These are phyloP conservation scores for Solenodon paradoxus DNA, from an alignment of 2,113 vertebrate species.

Conservation along the genomic window DNA sequence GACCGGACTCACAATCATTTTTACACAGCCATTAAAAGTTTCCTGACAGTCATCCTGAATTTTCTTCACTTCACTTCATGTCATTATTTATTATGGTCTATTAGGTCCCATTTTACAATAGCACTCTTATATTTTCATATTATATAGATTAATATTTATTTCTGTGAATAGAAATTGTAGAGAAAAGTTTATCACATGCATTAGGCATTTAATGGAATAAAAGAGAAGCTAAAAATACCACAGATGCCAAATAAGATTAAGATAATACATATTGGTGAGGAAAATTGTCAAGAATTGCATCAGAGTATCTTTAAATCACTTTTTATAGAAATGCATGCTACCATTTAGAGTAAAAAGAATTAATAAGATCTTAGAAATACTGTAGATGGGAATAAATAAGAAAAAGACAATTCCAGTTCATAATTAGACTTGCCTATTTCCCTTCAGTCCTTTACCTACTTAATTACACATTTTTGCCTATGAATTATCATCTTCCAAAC, in stretches of 20 bases:
- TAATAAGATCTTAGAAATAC: constrained; percentile 15
- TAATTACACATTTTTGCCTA: not conserved
- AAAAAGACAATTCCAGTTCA: not conserved
- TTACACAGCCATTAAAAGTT: constrained; percentile 49
- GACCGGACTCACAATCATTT: constrained; percentile 24
- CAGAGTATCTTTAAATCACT: not conserved
- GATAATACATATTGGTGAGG: not conserved
- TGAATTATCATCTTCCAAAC: not conserved
- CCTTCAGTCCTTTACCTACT: not conserved
- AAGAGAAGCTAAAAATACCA: not conserved
- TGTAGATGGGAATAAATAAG: not conserved
- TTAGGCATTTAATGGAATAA: constrained; percentile 23
- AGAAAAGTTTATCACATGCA: constrained; percentile 5
- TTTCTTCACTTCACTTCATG: constrained; percentile 31
- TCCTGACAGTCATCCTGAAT: constrained; percentile 5
- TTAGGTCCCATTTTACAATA: constrained; percentile 19
- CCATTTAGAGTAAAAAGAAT: not conserved
- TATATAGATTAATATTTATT: constrained; percentile 47
- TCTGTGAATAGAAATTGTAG: not conserved
- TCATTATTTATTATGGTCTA: constrained; percentile 50
- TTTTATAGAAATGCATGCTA: constrained; percentile 10
- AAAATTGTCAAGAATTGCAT: constrained; percentile 14
- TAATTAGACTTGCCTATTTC: not conserved
- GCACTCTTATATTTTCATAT: constrained; percentile 14
- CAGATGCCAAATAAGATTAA: constrained; percentile 46